Evolutionary conservation across 2,888 invertebrate species (phyloP).

Genomic region (Synergus gifuensis): DNA sequence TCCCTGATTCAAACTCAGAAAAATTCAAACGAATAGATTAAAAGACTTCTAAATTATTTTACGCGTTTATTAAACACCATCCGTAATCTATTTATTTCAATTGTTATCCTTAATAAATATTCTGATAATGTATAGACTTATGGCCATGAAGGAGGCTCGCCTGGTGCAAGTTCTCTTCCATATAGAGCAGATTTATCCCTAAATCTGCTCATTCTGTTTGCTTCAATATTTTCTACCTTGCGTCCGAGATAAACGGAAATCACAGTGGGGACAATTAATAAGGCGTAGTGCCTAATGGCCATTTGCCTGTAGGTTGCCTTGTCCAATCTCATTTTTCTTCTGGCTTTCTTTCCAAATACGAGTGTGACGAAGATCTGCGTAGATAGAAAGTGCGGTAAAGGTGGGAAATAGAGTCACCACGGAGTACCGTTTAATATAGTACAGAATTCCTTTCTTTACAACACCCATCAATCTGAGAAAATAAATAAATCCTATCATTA

Average conservation of each 20-base stretch:
- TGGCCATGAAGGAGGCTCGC: conserved; percentile 88
- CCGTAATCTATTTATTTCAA: conserved; percentile 35
- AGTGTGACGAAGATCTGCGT: conserved; percentile 86
- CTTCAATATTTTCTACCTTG: conserved; percentile 84
- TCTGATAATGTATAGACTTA: conserved; percentile 63
- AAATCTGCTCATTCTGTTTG: conserved; percentile 85
- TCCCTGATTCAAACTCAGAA: neutral
- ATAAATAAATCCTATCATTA: neutral
- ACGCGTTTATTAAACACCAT: conserved; percentile 35
- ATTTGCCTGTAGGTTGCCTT: conserved; percentile 64
- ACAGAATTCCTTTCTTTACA: conserved; percentile 50
- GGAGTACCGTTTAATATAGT: conserved; percentile 82
- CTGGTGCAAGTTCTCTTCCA: conserved; percentile 83
- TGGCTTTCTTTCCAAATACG: conserved; percentile 83
- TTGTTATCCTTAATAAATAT: neutral
- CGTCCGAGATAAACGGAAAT: conserved; percentile 82
- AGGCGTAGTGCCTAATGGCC: conserved; percentile 80
- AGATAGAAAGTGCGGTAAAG: conserved; percentile 81
- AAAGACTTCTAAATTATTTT: conserved; percentile 35
- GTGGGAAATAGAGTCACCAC: conserved; percentile 85
- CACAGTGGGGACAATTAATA: conserved; percentile 79
- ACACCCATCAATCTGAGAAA: conserved; percentile 63
- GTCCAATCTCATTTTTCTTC: conserved; percentile 47
- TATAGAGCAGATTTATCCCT: conserved; percentile 90
- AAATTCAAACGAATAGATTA: neutral